Conservation (phyloP, 2,113 vertebrate species). For the Hippocampus guttulatus region DNA sequence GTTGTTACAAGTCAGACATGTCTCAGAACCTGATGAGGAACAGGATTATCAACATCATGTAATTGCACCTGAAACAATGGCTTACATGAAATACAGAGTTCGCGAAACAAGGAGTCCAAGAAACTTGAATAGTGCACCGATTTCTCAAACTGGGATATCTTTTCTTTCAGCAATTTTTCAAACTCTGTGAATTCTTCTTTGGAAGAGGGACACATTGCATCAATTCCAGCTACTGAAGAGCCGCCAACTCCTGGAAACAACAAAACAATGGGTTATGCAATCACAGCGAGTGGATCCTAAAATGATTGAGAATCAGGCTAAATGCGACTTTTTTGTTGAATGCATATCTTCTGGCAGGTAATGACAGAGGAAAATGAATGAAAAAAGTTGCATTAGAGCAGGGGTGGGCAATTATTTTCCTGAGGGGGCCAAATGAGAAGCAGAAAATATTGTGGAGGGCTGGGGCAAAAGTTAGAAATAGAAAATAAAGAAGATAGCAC, state of each 20-base stretch:
- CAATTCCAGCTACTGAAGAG: conserved; percentile 81
- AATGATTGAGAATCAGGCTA: background rate
- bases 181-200: conserved; percentile 98
- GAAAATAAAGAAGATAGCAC: too few relatives aligned
- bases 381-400: background rate
- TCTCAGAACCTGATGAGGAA: background rate
- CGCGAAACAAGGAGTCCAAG: conserved; percentile 90
- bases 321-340: background rate
- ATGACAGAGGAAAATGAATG: background rate
- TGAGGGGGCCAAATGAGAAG: too few relatives aligned
- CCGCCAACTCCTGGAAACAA: conserved; percentile 69
- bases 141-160: conserved; percentile 90
- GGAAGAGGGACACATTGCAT: conserved; percentile 91
- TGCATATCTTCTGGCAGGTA: background rate
- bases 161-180: conserved; percentile 91
- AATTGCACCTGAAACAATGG: background rate
- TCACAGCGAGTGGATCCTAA: background rate
- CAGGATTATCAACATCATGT: background rate
- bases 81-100: conserved; percentile 96
- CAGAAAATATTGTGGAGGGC: too few relatives aligned
- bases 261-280: background rate
- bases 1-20: background rate
- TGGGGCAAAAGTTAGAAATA: too few relatives aligned
- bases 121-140: conserved; percentile 90
- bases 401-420: too few relatives aligned